A percentile compares a stretch with the other conserved stretches of the same genome.
phyloP scores from a whole-genome alignment of 2,113 vertebrate genomes.

The Calyptommatus sinebrachiatus region DNA sequence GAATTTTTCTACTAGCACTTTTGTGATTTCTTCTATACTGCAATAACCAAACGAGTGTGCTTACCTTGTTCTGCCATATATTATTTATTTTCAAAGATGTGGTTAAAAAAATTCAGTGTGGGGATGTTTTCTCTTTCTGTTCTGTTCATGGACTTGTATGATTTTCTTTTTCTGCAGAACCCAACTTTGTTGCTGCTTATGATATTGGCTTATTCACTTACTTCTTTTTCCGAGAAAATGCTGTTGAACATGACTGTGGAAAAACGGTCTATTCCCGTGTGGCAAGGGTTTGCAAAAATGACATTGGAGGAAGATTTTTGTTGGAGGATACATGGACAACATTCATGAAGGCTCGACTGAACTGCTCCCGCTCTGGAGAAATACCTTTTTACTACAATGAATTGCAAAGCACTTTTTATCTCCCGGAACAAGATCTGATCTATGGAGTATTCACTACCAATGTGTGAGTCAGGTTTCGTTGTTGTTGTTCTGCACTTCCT shows the following conservation, averaged over 20 bases:
- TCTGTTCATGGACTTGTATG: constrained; percentile 48
- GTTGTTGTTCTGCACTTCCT: neutral
- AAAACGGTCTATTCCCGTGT: constrained; percentile 87
- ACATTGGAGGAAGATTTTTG: constrained; percentile 85
- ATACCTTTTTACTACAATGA: constrained; percentile 90
- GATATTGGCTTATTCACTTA: constrained; percentile 86
- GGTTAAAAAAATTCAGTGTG: neutral
- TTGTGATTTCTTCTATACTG: neutral
- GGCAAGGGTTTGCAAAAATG: constrained; percentile 88
- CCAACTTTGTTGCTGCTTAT: constrained; percentile 89
- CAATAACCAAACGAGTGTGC: neutral
- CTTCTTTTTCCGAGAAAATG: constrained; percentile 88
- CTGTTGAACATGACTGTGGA: constrained; percentile 86
- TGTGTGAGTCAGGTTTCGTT: constrained; percentile 73
- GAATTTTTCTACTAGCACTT: neutral
- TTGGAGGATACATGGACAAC: constrained; percentile 92
- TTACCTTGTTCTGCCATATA: neutral
- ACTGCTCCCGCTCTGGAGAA: constrained; percentile 88
- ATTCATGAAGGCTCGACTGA: constrained; percentile 87
- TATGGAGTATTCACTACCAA: constrained; percentile 90
- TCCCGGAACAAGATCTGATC: constrained; percentile 87
- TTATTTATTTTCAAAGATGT: neutral
- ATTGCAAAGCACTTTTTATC: constrained; percentile 88
- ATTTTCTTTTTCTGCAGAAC: constrained; percentile 72
- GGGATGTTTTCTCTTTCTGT: constrained; percentile 30